Conservation (phyloP, 2,113 vertebrate species). For the Trachemys scripta region DNA sequence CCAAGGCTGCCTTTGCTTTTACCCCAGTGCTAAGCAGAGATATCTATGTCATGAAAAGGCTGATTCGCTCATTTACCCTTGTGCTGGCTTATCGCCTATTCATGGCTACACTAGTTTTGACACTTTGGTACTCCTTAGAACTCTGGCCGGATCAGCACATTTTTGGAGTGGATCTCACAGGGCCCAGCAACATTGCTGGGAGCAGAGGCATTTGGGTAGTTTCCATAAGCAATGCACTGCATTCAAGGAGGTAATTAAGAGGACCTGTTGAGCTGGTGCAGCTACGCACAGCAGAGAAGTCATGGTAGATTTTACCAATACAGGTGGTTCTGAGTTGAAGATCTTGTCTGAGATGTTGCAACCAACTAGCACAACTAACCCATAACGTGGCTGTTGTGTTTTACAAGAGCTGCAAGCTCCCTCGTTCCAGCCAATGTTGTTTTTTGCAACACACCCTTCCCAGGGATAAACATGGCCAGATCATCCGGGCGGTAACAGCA, state of each 20-base stretch:
- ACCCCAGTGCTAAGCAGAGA: neutral
- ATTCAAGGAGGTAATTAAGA: neutral
- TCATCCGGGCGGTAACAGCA: neutral
- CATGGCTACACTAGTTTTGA: neutral
- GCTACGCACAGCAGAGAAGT: neutral
- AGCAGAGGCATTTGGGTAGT: neutral
- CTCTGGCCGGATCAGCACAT: neutral
- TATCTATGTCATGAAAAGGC: neutral
- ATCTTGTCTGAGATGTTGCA: neutral
- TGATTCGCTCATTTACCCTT: fast-evolving
- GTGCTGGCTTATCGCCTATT: neutral
- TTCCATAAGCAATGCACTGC: neutral
- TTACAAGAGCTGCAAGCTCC: neutral
- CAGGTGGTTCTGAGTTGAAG: neutral
- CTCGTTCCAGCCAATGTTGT: fast-evolving
- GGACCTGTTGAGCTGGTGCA: neutral
- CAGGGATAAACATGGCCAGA: fast-evolving
- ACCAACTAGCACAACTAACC: neutral
- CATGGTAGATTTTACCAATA: neutral
- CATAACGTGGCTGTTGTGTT: fast-evolving
- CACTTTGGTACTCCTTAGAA: neutral
- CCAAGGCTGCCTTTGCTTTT: neutral
- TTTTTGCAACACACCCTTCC: neutral
- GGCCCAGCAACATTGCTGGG: neutral
- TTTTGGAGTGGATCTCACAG: neutral